Evolutionary conservation across 1,140 invertebrate genomes (phyloP).

Genomic region (Adoxophyes honmai): DNA sequence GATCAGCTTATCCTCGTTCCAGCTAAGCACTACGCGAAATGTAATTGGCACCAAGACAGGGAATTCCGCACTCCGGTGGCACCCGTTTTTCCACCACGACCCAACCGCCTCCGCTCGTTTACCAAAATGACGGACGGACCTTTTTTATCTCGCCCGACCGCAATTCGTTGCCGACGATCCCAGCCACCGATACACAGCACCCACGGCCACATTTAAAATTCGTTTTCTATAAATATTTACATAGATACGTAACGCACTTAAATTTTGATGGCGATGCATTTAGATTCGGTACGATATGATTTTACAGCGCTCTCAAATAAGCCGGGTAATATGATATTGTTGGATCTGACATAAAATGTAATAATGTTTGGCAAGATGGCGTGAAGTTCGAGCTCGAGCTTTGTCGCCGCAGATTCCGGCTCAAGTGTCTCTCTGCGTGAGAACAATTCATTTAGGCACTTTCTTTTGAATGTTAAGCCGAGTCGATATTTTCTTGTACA

Average conservation of each 20-base stretch:
- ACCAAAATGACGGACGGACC: slow-evolving; percentile 68
- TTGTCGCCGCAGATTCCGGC: not conserved
- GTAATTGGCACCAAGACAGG: not conserved
- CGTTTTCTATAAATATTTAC: slow-evolving; percentile 39
- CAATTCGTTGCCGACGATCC: slow-evolving; percentile 66
- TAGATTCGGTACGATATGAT: slow-evolving; percentile 17
- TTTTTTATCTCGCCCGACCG: slow-evolving; percentile 68
- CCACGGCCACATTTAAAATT: slow-evolving; percentile 46
- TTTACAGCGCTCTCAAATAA: slow-evolving; percentile 16
- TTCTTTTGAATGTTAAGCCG: not conserved
- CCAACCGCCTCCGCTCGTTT: slow-evolving; percentile 51
- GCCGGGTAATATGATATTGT: not conserved
- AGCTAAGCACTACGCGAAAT: not conserved
- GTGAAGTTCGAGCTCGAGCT: slow-evolving; percentile 1
- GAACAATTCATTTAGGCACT: too few relatives aligned
- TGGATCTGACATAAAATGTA: slow-evolving; percentile 13
- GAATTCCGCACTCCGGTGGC: slow-evolving; percentile 33
- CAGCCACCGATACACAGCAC: slow-evolving; percentile 46
- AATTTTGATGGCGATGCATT: slow-evolving; percentile 28
- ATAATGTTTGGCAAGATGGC: not conserved
- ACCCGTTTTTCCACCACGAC: slow-evolving; percentile 42
- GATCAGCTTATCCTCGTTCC: too few relatives aligned
- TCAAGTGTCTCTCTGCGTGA: not conserved
- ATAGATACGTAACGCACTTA: slow-evolving; percentile 16
- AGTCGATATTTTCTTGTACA: too few relatives aligned